Base-by-base conservation (phyloP, 2,888 invertebrate genomes). In the Acleris emargana region DNA sequence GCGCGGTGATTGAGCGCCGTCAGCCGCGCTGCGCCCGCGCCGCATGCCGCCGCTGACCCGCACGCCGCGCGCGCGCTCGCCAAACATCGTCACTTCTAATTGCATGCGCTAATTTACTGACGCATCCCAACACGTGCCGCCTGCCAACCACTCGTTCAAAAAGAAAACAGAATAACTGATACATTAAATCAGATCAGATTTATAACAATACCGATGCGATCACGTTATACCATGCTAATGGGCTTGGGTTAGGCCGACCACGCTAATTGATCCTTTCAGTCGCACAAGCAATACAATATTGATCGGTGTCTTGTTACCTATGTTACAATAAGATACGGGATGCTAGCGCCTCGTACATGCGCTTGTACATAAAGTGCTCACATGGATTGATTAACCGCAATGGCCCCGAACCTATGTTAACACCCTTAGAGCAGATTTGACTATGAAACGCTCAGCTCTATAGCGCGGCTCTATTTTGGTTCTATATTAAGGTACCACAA, bases 381-480 rank as follows among this genome's bases (percentile, higher is more conserved):
- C 77, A 84, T 76, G 82, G 79, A 77, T 82, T 78, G 80, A 83
- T 81, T 79, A 79, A 85, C 86, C 86, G 82, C 88, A 89, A 86
- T 87, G 87, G 81, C 86, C 86, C 81, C 73, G 75, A 76, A 85
- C 82, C 84, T 81, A 81, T 90, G 88, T 90, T 89, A 88, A 89
- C 89, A 86, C 82, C 87, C 85, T 88, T 86, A 85, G 77, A 82
- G 75, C 84, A 87, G 88, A 88, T 90, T 90, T 87, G 86, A 81
- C 83, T 84, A 86, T 88, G 89, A 90, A 90, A 89, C 86, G 87
- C 84, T 84, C 79, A 85, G 82, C 78, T 84, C 80, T 81, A n/a
- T n/a, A 32, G 80, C 83, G 81, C 79, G 75, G 82, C 81, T 85
- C 83, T 86, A 81, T 83, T 85, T 86, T 83, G 79, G 79, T 77